Evolutionary conservation across 2,888 invertebrate genomes (phyloP).

Genomic region (Dynastes hyllus): DNA sequence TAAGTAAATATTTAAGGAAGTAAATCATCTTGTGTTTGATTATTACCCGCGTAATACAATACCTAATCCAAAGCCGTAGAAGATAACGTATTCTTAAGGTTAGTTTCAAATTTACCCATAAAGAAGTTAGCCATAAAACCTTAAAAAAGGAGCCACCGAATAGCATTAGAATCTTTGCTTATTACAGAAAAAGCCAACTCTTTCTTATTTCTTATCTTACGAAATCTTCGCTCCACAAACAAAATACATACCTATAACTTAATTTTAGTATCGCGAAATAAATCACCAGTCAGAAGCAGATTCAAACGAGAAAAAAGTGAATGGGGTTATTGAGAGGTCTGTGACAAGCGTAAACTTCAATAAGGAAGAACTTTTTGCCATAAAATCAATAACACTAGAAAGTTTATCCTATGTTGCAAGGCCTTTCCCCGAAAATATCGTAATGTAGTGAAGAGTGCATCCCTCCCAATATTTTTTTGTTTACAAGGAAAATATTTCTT

Average conservation of each 20-base stretch:
- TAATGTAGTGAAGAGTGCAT: conserved; percentile 19
- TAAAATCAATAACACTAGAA: conserved; percentile 43
- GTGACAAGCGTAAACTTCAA: conserved; percentile 43
- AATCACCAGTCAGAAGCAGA: conserved; percentile 35
- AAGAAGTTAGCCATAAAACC: no score
- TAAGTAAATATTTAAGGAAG: no score
- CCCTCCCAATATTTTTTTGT: conserved; percentile 20
- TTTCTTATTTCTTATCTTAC: no score
- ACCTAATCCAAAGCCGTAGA: no score
- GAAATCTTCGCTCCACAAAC: neutral
- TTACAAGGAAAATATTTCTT: conserved; percentile 16
- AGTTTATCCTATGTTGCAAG: neutral
- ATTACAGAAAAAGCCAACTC: no score
- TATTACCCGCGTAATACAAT: no score
- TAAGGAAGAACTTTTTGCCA: conserved; percentile 28
- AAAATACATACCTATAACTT: conserved; percentile 2
- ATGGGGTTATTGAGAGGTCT: conserved; percentile 33
- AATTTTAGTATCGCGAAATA: conserved; percentile 15
- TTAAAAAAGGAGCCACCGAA: no score
- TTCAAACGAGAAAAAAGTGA: conserved; percentile 20
- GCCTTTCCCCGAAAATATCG: conserved; percentile 4
- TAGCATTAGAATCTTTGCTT: no score
- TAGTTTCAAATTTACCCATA: no score
- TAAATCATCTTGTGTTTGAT: no score
- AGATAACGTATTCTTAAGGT: no score